Evolutionary conservation across 2,888 invertebrate genomes (phyloP).

Genomic region (Chloromyia formosa): DNA sequence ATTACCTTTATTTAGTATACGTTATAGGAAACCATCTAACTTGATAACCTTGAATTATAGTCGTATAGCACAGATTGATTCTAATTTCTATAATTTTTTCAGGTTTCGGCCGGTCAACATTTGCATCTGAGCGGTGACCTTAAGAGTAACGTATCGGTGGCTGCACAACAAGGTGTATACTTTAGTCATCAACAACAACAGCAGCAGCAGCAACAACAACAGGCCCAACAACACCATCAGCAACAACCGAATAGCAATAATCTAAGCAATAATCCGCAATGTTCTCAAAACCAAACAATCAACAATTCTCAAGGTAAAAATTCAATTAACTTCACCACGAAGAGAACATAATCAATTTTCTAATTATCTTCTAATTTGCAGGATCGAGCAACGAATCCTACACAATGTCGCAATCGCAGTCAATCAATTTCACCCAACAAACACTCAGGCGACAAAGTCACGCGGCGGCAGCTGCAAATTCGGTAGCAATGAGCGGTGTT

Average conservation of each 20-base stretch:
- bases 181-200: conserved; percentile 65
- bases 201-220: conserved; percentile 46
- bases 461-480: conserved; percentile 62
- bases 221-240: conserved; percentile 60
- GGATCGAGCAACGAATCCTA: conserved; percentile 67
- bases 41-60: no score
- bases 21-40: no score
- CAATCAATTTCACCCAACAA: conserved; percentile 82
- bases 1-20: no score
- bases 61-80: no score
- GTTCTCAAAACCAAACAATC: conserved; percentile 60
- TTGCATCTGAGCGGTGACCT: conserved; percentile 79
- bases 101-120: conserved; percentile 90
- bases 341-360: conserved; percentile 4
- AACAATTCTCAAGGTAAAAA: conserved; percentile 61
- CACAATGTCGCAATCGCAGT: conserved; percentile 84
- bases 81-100: conserved; percentile 43
- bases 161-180: conserved; percentile 87
- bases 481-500: conserved; percentile 56
- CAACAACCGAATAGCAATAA: conserved; percentile 53
- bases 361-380: conserved; percentile 49
- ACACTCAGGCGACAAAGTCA: conserved; percentile 60
- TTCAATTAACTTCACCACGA: no score
- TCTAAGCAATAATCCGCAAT: conserved; percentile 46
- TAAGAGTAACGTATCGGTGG: conserved; percentile 79